Base-by-base conservation (phyloP, 1,140 invertebrate genomes). In the Penaeus vannamei region DNA sequence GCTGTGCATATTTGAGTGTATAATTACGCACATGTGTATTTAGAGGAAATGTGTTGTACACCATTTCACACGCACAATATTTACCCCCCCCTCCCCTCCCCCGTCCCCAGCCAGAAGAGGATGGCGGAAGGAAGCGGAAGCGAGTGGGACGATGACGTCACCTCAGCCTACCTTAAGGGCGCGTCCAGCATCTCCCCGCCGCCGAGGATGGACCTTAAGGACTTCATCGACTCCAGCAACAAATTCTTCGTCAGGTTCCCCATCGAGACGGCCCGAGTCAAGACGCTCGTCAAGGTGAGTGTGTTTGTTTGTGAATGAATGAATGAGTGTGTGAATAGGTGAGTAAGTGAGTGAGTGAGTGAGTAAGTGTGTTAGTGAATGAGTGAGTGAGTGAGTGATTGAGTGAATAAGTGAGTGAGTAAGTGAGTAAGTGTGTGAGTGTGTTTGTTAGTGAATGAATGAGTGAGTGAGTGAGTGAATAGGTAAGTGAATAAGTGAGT, bases 231-330 rank as follows among this genome's bases (percentile, higher is more conserved):
- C 29, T 66, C 81, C 29, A 89, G 87, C 42, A 61, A 62, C 72
- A 85, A 80, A 17, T 89, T 89, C 72, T 29, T 46, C 64, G n/a
- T 85, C 53, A n/a, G 53, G 53, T 89, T 89, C 60, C 82, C 87
- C 42, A 46, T 85, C 42, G 23, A 80, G 69, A 80, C 87, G 2
- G 69, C 82, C 23, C 53, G 87, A 59, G 46, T 85, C 17, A n/a
- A 76, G 72, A 85, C 82, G 10, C 76, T 77, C 22, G 26, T 89
- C 72, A 66, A 84, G 87, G 87, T 89, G 53, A 14, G 53, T 12
- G 8, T 53, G 8, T 53, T 0, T 8, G 46, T 53, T 2, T 12
- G 8, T 53, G 46, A 5, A 8, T 53, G 46, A 5, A 8, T 53
- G 46, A 5, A 8, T 53, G 46, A 5, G 36, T 36, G 36, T 36